Evolutionary conservation across 2,113 vertebrate genomes (phyloP).

Genomic region (Colinus virginianus): DNA sequence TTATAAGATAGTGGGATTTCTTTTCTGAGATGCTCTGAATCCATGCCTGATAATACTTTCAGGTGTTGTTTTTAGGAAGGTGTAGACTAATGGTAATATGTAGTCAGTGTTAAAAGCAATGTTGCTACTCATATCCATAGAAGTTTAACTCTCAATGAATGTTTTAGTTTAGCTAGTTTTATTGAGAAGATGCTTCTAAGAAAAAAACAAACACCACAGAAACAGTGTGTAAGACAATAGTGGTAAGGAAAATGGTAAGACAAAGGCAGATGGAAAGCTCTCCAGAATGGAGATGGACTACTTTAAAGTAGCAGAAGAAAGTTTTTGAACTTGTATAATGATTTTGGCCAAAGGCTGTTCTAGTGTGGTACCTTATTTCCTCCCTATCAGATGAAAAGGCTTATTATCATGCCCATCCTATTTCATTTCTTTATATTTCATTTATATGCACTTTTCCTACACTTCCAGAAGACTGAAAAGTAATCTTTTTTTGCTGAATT

Average conservation of each 20-base stretch:
- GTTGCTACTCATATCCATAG: background rate
- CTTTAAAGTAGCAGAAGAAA: background rate
- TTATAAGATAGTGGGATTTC: background rate
- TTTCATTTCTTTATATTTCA: background rate
- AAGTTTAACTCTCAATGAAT: background rate
- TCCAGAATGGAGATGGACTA: background rate
- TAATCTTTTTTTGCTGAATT: background rate
- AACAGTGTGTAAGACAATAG: background rate
- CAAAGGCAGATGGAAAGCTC: background rate
- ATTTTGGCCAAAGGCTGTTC: background rate
- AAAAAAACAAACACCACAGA: background rate
- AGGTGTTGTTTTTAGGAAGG: background rate
- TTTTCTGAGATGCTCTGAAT: background rate
- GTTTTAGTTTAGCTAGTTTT: background rate
- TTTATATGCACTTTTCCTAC: slow-evolving; percentile 9
- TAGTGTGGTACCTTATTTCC: background rate
- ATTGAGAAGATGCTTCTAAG: background rate
- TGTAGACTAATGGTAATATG: background rate
- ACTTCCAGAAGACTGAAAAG: slow-evolving; percentile 2
- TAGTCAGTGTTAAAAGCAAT: background rate
- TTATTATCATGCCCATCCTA: background rate
- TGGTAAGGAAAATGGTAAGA: background rate
- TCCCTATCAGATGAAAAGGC: background rate
- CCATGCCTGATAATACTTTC: background rate
- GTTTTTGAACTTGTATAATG: background rate